Base-by-base conservation (phyloP, 64 coral and sea anemone genomes). In the Acropora tenuis region DNA sequence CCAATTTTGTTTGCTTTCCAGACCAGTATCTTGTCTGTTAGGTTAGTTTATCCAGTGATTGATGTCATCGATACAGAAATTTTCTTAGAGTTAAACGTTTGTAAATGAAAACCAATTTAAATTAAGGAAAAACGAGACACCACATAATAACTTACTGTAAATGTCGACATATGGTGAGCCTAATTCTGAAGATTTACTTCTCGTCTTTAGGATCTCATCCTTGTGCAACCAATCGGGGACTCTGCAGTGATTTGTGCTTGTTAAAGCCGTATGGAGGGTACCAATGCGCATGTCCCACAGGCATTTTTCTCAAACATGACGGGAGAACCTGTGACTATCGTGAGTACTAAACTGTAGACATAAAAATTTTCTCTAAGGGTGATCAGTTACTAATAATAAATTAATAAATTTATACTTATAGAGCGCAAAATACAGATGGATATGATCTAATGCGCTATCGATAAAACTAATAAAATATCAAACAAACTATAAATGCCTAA, bases 211-310 rank as follows among this genome's bases (percentile, higher is more conserved):
- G 80, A 40, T 82, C 80, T 75, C 88, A 75, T 9, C 74, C 73
- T 19, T 94, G 93, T 74, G 73, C 88, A 9, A 20, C n/a, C 2
- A 90, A 90, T 67, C 86, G 86, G 74, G 88, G 93, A 52, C 74
- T 83, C 0, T 94, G 93, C 12, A 87, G 74, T 30, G 93, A 94
- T 11, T 78, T 94, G 73, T 94, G 93, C 46, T 55, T 94, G 48
- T 50, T 90, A 7, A 86, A 76, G 75, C 78, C 79, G 30, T 12
- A 53, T 40, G 57, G 81, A 30, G 71, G 43, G 58, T 74, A 86
- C 50, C 61, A 48, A 4, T 94, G 93, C 20, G 88, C 93, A 69
- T 94, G 93, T 49, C 65, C 88, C 3, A 85, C 73, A 72, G 93
- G 88, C 44, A 43, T 82, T 45, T 13, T 10, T 15, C 74, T 94